Conservation (phyloP, 2,888 invertebrate species). For the Acrobasis suavella region DNA sequence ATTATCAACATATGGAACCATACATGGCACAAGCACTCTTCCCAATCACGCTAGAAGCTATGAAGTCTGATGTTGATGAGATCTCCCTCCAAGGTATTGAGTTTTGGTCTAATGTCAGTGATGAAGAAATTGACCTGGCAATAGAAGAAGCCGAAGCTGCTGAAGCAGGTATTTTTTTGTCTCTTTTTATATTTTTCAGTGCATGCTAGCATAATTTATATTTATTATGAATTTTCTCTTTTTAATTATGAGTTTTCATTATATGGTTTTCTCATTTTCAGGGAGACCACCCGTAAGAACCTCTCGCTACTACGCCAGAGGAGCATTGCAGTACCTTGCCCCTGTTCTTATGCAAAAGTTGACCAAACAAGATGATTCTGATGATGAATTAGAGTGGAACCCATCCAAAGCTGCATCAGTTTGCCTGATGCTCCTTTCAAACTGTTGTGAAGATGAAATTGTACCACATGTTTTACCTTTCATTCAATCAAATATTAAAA, state of each 20-base stretch:
- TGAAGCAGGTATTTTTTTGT: conserved; percentile 84
- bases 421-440: conserved; percentile 97
- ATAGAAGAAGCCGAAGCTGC: conserved; percentile 97
- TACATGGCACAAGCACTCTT: conserved; percentile 99
- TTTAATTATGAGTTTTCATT: conserved; percentile 12
- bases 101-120: conserved; percentile 99
- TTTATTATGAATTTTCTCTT: too few relatives aligned
- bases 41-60: conserved; percentile 98
- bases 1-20: conserved; percentile 99
- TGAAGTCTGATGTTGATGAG: conserved; percentile 98
- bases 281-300: conserved; percentile 97
- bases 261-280: conserved; percentile 33
- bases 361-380: conserved; percentile 97
- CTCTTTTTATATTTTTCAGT: conserved; percentile 11
- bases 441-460: conserved; percentile 98
- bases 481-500: conserved; percentile 96
- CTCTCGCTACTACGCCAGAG: conserved; percentile 98
- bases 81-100: conserved; percentile 99
- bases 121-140: conserved; percentile 98
- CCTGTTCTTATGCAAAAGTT: conserved; percentile 96
- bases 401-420: conserved; percentile 99
- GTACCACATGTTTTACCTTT: conserved; percentile 98
- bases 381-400: conserved; percentile 99
- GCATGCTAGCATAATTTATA: not conserved
- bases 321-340: conserved; percentile 96